Conservation (phyloP, 2,113 vertebrate species). For the Hippoglossus stenolepis region DNA sequence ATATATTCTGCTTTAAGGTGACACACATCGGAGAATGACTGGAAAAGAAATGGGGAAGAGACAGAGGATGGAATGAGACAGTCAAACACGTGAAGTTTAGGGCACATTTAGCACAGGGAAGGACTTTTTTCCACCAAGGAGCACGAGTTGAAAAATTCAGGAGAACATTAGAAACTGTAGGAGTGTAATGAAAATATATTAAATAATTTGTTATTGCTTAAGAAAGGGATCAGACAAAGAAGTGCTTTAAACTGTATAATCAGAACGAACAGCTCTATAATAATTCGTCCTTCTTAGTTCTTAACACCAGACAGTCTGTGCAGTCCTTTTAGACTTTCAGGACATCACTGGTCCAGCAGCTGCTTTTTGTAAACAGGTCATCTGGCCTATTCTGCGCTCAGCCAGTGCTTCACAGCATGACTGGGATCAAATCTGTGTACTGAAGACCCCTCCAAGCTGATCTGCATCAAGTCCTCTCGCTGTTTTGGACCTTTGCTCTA, state of each 20-base stretch:
- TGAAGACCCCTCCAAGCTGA: not conserved
- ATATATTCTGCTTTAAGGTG: slow-evolving; percentile 54
- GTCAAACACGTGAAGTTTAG: slow-evolving; percentile 5
- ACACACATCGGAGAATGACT: slow-evolving; percentile 17
- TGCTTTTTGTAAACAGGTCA: not conserved
- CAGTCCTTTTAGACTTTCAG: not conserved
- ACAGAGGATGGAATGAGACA: slow-evolving; percentile 33
- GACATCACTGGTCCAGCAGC: not conserved
- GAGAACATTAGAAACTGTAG: too few species aligned
- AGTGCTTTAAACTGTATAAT: not conserved
- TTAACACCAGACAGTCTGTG: not conserved
- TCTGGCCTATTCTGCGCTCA: not conserved
- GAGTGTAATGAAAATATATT: not conserved
- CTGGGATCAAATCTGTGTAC: not conserved
- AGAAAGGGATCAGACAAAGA: not conserved
- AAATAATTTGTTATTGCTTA: not conserved
- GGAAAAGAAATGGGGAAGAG: slow-evolving; percentile 18
- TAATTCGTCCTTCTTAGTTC: not conserved
- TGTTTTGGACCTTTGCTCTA: not conserved
- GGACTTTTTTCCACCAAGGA: not conserved
- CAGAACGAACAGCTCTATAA: not conserved
- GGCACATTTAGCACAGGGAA: slow-evolving; percentile 1
- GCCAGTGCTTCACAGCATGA: not conserved
- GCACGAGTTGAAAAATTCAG: not conserved
- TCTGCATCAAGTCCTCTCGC: not conserved